Percentiles rank a stretch among this genome's conserved stretches.
phyloP scores from a whole-genome alignment of 2,113 vertebrate genomes.

The Python bivittatus region DNA sequence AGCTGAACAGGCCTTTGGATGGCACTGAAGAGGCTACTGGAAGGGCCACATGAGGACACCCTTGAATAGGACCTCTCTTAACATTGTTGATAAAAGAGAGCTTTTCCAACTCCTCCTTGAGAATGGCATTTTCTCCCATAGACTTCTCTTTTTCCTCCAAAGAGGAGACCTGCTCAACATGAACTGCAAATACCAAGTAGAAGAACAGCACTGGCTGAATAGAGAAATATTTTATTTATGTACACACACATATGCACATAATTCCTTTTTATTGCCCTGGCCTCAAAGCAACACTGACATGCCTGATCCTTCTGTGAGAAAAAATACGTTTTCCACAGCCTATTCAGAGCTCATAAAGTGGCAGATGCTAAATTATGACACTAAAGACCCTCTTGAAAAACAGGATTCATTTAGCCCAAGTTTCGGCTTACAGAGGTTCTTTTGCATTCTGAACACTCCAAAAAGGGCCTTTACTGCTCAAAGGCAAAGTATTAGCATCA shows the following conservation, averaged over 20 bases:
- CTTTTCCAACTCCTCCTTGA: neutral
- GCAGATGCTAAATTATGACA: constrained; percentile 47
- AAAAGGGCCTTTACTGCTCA: constrained; percentile 42
- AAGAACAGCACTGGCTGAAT: neutral
- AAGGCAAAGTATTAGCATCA: constrained; percentile 47
- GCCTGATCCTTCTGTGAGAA: neutral
- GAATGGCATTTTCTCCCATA: neutral
- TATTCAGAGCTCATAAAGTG: constrained; percentile 38
- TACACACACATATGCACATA: neutral
- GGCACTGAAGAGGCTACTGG: too few relatives aligned
- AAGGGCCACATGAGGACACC: neutral
- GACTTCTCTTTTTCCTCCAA: neutral
- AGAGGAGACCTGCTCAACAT: neutral
- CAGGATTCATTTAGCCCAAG: constrained; percentile 54
- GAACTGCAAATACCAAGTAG: neutral
- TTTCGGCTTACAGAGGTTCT: constrained; percentile 22
- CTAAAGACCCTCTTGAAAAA: constrained; percentile 56
- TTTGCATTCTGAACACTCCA: constrained; percentile 16
- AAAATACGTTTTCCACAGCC: constrained; percentile 39
- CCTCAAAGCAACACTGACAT: constrained; percentile 56
- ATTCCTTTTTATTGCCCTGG: constrained; percentile 26
- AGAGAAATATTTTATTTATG: neutral
- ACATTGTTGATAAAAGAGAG: neutral
- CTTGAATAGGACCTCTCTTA: neutral
- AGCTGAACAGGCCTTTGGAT: too few relatives aligned